These are phyloP conservation scores for Mustela lutreola DNA, from an alignment of 2,113 vertebrate species.

Conservation along the genomic window DNA sequence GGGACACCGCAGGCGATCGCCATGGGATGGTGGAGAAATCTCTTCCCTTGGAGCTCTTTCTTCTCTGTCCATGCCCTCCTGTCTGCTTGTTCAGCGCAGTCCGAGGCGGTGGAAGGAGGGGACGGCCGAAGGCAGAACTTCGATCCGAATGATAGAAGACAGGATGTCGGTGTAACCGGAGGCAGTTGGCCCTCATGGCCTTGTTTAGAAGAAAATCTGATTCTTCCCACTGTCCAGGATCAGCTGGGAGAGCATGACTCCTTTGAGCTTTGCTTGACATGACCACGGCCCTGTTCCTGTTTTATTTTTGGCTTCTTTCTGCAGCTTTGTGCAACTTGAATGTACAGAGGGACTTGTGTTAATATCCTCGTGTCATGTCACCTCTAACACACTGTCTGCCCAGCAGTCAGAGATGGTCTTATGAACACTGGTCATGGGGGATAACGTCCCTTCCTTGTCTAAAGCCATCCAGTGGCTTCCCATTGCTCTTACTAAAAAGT, in stretches of 20 bases:
- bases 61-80: background rate
- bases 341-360: background rate
- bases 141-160: background rate
- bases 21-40: background rate
- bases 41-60: background rate
- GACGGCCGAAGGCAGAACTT: background rate
- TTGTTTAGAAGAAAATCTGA: background rate
- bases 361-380: background rate
- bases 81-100: background rate
- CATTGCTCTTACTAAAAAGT: background rate
- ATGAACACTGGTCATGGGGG: background rate
- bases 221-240: background rate
- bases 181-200: background rate
- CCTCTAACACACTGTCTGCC: background rate
- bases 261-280: background rate
- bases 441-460: background rate
- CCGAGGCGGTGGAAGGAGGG: background rate
- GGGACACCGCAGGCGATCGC: background rate
- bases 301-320: background rate
- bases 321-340: background rate
- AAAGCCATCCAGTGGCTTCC: background rate
- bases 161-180: too few relatives aligned
- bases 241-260: background rate
- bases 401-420: background rate
- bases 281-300: background rate